Percentiles rank a stretch among this genome's conserved stretches.
These are phyloP conservation scores for Myripristis murdjan DNA, from an alignment of 2,797 vertebrate species.

Conservation along the genomic window DNA sequence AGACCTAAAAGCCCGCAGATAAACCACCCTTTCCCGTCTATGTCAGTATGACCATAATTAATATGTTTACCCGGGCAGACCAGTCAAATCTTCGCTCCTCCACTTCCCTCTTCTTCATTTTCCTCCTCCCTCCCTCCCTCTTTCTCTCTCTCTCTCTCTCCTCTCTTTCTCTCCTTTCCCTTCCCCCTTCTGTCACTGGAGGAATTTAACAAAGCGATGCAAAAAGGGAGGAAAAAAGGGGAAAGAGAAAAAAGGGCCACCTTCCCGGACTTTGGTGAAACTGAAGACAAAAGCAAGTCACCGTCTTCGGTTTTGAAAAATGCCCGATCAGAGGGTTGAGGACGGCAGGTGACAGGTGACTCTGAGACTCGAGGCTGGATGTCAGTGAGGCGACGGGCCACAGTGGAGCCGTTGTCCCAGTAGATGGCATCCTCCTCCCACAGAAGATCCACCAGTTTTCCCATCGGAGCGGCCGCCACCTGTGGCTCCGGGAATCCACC, in stretches of 20 bases:
- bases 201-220: neutral
- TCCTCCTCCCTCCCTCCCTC: neutral
- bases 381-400: neutral
- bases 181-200: too few relatives aligned
- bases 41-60: too few relatives aligned
- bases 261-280: too few relatives aligned
- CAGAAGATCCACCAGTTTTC: constrained; percentile 51
- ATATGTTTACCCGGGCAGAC: too few relatives aligned
- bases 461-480: neutral
- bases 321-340: neutral
- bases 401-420: constrained; percentile 64
- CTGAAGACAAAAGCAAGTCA: neutral
- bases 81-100: neutral
- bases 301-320: neutral
- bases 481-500: neutral
- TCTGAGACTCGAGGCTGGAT: neutral
- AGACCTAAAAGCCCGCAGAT: too few relatives aligned
- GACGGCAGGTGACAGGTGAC: neutral
- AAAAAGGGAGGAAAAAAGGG: too few relatives aligned
- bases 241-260: too few relatives aligned
- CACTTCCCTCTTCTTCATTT: too few relatives aligned
- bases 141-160: neutral
- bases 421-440: constrained; percentile 80
- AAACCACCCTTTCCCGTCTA: too few relatives aligned
- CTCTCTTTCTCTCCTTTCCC: neutral